These are phyloP conservation scores for Lepisosteus osseus DNA, from an alignment of 2,113 vertebrate species.

Conservation along the genomic window DNA sequence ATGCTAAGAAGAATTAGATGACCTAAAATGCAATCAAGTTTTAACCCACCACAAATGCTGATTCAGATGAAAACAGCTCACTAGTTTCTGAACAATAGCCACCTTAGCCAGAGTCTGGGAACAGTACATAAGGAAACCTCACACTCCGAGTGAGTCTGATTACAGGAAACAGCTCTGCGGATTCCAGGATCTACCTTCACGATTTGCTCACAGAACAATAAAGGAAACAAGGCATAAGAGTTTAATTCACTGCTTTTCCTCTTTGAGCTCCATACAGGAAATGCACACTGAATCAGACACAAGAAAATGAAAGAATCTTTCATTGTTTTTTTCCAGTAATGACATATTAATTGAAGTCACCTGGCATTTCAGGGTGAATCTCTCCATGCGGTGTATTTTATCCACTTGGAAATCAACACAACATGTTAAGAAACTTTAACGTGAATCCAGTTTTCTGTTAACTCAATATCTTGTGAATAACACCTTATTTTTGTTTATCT, in stretches of 20 bases:
- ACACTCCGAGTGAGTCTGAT: neutral
- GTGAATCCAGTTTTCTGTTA: too few species aligned
- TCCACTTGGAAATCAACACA: too few species aligned
- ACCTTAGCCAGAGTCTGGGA: neutral
- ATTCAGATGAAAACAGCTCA: too few species aligned
- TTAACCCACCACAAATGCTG: too few species aligned
- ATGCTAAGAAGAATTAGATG: too few species aligned
- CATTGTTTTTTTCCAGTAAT: neutral
- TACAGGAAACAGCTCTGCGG: neutral
- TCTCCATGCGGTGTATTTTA: neutral
- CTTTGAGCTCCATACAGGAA: constrained; percentile 1
- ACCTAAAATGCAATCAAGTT: too few species aligned
- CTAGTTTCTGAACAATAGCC: neutral
- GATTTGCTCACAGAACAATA: neutral
- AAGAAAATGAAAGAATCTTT: neutral
- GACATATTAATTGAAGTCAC: neutral
- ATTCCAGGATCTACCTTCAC: neutral
- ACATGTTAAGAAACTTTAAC: neutral
- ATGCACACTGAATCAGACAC: neutral
- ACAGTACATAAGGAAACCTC: neutral
- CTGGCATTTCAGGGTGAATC: neutral
- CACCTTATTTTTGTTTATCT: too few species aligned
- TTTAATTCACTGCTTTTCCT: neutral
- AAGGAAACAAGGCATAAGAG: neutral
- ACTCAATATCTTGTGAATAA: too few species aligned